Evolutionary conservation across 1,140 invertebrate genomes (phyloP).

Genomic region (Drosophila santomea): DNA sequence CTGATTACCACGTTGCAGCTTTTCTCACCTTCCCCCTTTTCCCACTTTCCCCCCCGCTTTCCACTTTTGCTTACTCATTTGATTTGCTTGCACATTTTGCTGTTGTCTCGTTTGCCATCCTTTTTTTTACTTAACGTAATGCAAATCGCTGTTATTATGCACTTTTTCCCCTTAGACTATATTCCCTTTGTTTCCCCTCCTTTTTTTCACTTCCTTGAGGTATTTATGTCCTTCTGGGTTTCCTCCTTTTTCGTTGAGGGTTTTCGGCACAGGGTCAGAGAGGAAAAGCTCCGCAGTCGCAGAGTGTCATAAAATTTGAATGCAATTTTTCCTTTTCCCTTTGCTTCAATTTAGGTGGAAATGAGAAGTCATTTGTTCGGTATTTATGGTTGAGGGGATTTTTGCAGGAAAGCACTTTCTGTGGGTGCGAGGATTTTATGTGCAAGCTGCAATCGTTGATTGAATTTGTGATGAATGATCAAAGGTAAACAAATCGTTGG

Average conservation of each 20-base stretch:
- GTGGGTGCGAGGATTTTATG: slow-evolving; percentile 10
- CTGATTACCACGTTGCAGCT: slow-evolving; percentile 79
- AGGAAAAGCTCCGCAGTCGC: slow-evolving; percentile 7
- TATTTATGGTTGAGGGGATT: slow-evolving; percentile 40
- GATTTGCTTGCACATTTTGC: slow-evolving; percentile 72
- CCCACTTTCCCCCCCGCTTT: slow-evolving; percentile 1
- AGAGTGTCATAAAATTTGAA: slow-evolving; percentile 71
- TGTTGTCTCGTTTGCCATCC: slow-evolving; percentile 46
- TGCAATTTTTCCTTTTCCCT: slow-evolving; percentile 35
- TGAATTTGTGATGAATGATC: slow-evolving; percentile 36
- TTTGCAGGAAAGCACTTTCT: slow-evolving; percentile 6
- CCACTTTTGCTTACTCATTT: slow-evolving; percentile 73
- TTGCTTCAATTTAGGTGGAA: slow-evolving; percentile 60
- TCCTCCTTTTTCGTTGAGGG: slow-evolving; percentile 17
- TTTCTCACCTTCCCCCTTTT: slow-evolving; percentile 31
- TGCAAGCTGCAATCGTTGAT: slow-evolving; percentile 5
- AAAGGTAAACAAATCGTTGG: slow-evolving; percentile 40
- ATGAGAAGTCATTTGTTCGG: slow-evolving; percentile 64
- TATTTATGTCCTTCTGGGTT: slow-evolving; percentile 51
- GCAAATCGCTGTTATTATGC: slow-evolving; percentile 78
- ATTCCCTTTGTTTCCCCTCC: slow-evolving; percentile 19
- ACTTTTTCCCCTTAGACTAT: slow-evolving; percentile 54
- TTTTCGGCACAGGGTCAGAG: slow-evolving; percentile 58
- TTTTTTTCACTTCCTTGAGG: slow-evolving; percentile 41
- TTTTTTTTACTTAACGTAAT: slow-evolving; percentile 68